Evolutionary conservation across 2,797 vertebrate genomes (phyloP).

Genomic region (Diplodus puntazzo): DNA sequence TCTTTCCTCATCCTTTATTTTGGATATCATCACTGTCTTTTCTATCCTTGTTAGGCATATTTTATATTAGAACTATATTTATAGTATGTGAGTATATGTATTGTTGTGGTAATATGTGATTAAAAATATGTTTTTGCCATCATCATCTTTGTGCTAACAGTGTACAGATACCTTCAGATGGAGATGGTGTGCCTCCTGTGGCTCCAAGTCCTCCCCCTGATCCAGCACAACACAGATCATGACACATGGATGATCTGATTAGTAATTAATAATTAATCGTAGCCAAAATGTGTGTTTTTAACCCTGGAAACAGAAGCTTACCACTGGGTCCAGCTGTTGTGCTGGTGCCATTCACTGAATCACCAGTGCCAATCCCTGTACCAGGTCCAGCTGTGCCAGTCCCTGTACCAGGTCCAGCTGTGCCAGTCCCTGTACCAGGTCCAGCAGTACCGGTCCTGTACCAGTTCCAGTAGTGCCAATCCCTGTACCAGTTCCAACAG

Average conservation of each 20-base stretch:
- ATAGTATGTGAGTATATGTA: not conserved
- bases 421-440: not conserved
- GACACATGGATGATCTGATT: slow-evolving; percentile 8
- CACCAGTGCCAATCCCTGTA: slow-evolving; percentile 34
- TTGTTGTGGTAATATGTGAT: not conserved
- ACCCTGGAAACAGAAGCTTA: slow-evolving; percentile 40
- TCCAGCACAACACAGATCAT: slow-evolving; percentile 32
- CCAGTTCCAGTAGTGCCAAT: slow-evolving; percentile 19
- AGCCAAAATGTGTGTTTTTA: not conserved
- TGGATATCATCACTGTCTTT: slow-evolving; percentile 48
- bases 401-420: slow-evolving; percentile 36
- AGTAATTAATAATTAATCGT: not conserved
- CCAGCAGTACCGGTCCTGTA: slow-evolving; percentile 6
- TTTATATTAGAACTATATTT: not conserved
- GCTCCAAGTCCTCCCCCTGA: slow-evolving; percentile 57
- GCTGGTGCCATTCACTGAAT: slow-evolving; percentile 60
- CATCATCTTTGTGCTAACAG: not conserved
- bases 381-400: slow-evolving; percentile 34
- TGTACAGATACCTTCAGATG: slow-evolving; percentile 67
- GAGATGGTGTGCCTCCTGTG: slow-evolving; percentile 57
- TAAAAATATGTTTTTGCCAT: slow-evolving; percentile 2
- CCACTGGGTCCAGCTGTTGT: slow-evolving; percentile 60
- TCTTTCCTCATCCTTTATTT: not conserved
- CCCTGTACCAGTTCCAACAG: slow-evolving; percentile 23
- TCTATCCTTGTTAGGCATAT: slow-evolving; percentile 23